Evolutionary conservation across 2,797 vertebrate species (phyloP).

Genomic region (Sphaeramia orbicularis): DNA sequence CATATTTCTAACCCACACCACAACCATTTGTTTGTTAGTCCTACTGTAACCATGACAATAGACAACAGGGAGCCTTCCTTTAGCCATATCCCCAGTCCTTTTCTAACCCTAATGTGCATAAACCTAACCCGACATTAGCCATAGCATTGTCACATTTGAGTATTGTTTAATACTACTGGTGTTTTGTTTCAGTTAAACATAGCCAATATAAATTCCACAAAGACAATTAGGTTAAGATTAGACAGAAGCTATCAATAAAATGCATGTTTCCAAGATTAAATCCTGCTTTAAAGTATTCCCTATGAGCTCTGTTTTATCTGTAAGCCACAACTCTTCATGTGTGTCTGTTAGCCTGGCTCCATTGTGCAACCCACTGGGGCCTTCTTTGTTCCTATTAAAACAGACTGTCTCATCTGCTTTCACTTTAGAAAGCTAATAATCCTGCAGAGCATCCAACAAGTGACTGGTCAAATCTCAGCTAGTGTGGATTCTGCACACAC

Average conservation of each 20-base stretch:
- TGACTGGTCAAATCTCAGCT: conserved; percentile 46
- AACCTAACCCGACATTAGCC: no score
- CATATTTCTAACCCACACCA: no score
- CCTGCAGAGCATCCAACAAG: conserved; percentile 34
- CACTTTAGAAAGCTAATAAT: conserved; percentile 57
- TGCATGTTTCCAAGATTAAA: conserved; percentile 2
- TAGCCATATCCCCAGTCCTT: no score
- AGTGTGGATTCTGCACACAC: conserved; percentile 20
- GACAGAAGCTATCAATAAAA: not conserved
- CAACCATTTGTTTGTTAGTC: no score
- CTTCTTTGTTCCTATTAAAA: conserved; percentile 44
- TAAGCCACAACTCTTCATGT: conserved; percentile 20
- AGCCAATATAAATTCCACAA: no score
- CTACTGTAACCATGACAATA: no score
- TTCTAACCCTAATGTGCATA: no score
- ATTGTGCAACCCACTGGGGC: conserved; percentile 40
- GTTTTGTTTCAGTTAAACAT: no score
- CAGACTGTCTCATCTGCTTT: conserved; percentile 65
- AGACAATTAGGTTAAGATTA: no score
- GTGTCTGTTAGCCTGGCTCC: conserved; percentile 34
- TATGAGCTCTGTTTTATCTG: not conserved
- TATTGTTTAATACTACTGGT: no score
- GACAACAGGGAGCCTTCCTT: no score
- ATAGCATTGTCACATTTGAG: no score
- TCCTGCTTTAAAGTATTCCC: not conserved